Evolutionary conservation across 2,113 vertebrate genomes (phyloP).

Genomic region (Eptatretus burgeri): DNA sequence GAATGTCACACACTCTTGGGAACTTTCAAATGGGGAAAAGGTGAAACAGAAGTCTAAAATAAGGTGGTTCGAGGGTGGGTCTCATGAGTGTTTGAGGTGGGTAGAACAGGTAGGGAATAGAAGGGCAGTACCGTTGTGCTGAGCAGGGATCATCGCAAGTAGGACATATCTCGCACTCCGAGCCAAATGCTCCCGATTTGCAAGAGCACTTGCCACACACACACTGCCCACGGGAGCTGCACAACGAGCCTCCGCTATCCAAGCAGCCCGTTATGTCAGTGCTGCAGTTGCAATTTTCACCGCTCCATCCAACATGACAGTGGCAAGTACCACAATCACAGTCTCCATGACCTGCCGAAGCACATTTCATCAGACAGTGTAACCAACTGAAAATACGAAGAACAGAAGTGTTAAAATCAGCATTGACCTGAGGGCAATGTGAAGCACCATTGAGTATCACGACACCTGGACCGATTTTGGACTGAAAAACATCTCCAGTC

Average conservation of each 20-base stretch:
- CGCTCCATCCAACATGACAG: constrained; percentile 46
- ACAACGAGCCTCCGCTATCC: constrained; percentile 43
- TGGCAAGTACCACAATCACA: constrained; percentile 88
- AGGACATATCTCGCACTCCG: constrained; percentile 67
- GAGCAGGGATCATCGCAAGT: constrained; percentile 70
- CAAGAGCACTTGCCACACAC: constrained; percentile 57
- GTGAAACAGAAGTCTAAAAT: too few relatives aligned
- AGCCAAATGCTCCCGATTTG: constrained; percentile 56
- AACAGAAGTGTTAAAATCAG: too few relatives aligned
- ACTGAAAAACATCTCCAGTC: too few relatives aligned
- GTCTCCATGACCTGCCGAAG: constrained; percentile 45
- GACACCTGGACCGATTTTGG: too few relatives aligned
- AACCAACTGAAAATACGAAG: too few relatives aligned
- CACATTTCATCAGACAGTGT: background rate
- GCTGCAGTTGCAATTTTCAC: constrained; percentile 88
- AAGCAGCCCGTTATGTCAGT: constrained; percentile 32
- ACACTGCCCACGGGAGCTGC: constrained; percentile 47
- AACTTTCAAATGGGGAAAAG: too few relatives aligned
- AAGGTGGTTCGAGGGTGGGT: too few relatives aligned
- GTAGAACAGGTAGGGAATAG: too few relatives aligned
- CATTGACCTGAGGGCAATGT: too few relatives aligned
- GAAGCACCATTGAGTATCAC: too few relatives aligned
- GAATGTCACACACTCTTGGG: too few relatives aligned
- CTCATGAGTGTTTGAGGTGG: too few relatives aligned
- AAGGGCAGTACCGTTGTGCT: constrained; percentile 18